Evolutionary conservation across 1,140 invertebrate genomes (phyloP), one percentile per base, ranked within the genome.

Genomic region (Drosophila tani): DNA sequence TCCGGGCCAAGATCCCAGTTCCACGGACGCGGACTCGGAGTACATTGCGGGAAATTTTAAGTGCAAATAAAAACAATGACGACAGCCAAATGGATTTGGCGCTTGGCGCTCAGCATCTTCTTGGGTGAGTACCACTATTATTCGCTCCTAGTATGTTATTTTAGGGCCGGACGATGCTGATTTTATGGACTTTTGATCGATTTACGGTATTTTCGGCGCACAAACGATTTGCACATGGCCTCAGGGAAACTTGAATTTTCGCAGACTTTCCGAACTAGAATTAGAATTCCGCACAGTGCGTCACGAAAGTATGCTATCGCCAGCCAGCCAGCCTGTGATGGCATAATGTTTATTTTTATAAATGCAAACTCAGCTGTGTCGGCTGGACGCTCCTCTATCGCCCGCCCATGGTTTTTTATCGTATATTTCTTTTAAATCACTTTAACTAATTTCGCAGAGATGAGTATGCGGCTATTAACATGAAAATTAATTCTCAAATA

Each of bases 41-140:
- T 77, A 56, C 43, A 47, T 80, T 46, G 69, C 69, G 66, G 62
- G 68, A 70, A 86, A 80, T 75, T 86, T 91, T 77, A 82, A 90
- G 90, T 90, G 85, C 85, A 85, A 79, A 85, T 67, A 73, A 71
- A 84, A 77, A 73, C 75, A 82, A 92, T 92, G 91, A 92, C 91
- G 90, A 87, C 90, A 91, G 83, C 81, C 82, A 92, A 92, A 92
- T 92, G 91, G 91, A 82, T 88, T 76, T 85, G 79, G 81, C 79
- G 86, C 40, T 73, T 79, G 71, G 57, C 77, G 49, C 68, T 92
- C 64, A 76, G 68, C 83, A 60, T 91, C 75, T 75, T 78, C 65
- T 69, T 92, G 71, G 82, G 91, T 91, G 55, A 71, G 87, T 82
- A 59, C 29, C 47, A 58, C 19, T 55, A 55, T 21, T 57, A 43